Evolutionary conservation across 2,113 vertebrate genomes (phyloP).

Genomic region (Chitala chitala): DNA sequence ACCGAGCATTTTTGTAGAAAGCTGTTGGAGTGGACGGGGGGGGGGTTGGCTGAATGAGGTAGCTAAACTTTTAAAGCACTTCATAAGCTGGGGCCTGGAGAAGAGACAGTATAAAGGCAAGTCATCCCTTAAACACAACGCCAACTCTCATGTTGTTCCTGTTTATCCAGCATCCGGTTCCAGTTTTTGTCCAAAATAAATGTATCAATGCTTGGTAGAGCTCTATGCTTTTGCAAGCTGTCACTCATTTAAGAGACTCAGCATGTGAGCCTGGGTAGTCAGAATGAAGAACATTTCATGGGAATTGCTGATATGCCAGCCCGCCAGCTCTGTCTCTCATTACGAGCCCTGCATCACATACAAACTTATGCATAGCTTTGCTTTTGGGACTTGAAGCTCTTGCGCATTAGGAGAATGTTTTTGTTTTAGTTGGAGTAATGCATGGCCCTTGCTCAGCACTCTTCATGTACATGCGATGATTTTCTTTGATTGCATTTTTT

Average conservation of each 20-base stretch:
- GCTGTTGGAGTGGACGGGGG: too few relatives aligned
- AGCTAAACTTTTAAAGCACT: background rate
- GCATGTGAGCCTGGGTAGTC: background rate
- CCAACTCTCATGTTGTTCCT: background rate
- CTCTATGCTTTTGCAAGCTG: background rate
- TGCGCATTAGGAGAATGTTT: constrained; percentile 30
- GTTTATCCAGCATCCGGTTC: background rate
- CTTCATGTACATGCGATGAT: constrained; percentile 19
- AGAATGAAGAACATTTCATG: background rate
- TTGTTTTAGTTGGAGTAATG: constrained; percentile 50
- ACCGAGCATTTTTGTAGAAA: background rate
- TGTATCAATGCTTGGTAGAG: too few relatives aligned
- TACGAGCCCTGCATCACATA: constrained; percentile 42
- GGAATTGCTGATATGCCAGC: constrained; percentile 17
- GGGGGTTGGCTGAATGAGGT: background rate
- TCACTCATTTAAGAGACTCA: background rate
- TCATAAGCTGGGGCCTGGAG: background rate
- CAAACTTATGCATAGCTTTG: constrained; percentile 54
- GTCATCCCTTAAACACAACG: background rate
- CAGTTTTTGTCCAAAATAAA: background rate
- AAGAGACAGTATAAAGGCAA: background rate
- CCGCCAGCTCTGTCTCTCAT: constrained; percentile 25
- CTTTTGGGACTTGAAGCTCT: constrained; percentile 33
- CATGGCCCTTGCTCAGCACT: constrained; percentile 18
- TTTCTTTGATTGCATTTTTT: constrained; percentile 19